Evolutionary conservation across 1,140 invertebrate species (phyloP).

Genomic region (Riptortus pedestris): DNA sequence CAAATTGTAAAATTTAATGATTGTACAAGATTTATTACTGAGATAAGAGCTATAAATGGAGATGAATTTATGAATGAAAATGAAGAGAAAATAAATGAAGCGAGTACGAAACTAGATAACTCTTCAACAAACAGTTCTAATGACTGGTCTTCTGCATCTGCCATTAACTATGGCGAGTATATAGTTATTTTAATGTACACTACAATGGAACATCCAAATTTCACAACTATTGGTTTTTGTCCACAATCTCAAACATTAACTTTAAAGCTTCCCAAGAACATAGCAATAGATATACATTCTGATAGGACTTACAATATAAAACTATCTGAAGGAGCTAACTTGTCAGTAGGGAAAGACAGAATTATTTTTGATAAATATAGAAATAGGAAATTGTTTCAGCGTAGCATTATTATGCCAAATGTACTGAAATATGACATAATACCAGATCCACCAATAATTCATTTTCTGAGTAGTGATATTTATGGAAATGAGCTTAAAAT

Average conservation of each 20-base stretch:
- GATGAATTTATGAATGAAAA: too few species aligned
- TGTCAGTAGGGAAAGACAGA: background rate
- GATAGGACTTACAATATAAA: background rate
- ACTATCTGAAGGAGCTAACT: background rate
- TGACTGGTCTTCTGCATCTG: too few species aligned
- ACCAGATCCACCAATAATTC: background rate
- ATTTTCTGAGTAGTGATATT: conserved; percentile 3
- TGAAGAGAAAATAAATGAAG: too few species aligned
- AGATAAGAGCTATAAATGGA: background rate
- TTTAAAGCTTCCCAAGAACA: background rate
- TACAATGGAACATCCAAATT: conserved; percentile 4
- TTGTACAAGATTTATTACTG: background rate
- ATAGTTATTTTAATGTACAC: too few species aligned
- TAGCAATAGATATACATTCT: background rate
- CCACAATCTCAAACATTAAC: background rate
- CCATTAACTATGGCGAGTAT: too few species aligned
- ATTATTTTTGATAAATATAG: background rate
- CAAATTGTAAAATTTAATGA: conserved; percentile 13
- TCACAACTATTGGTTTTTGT: background rate
- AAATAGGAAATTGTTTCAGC: background rate
- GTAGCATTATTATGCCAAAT: background rate
- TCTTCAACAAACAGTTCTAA: too few species aligned
- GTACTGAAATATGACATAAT: background rate
- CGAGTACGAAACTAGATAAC: too few species aligned
- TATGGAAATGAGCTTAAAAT: conserved; percentile 13